Conservation (phyloP, 2,888 invertebrate species). For the Cryptocheilus praepositus region DNA sequence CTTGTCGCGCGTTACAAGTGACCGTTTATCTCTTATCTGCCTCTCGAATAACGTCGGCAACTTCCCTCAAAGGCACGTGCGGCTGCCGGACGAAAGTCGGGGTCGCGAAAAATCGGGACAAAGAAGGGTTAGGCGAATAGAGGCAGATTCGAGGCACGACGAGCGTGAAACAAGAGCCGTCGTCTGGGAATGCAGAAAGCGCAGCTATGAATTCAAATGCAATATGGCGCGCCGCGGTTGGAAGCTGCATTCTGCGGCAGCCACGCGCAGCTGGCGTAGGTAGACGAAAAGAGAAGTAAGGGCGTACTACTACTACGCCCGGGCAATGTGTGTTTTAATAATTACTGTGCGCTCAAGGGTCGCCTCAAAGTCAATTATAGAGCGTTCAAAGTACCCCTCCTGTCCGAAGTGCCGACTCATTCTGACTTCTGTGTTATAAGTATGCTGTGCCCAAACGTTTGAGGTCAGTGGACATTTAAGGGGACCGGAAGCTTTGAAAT, state of each 20-base stretch:
- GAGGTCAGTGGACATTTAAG: too few species aligned
- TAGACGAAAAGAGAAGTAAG: neutral
- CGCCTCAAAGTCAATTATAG: too few species aligned
- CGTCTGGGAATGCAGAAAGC: conserved; percentile 68
- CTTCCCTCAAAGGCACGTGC: neutral
- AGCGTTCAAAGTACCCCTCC: too few species aligned
- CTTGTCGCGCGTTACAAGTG: too few species aligned
- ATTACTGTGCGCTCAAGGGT: neutral
- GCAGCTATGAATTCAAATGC: conserved; percentile 63
- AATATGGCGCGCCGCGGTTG: conserved; percentile 44
- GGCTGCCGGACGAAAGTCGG: neutral
- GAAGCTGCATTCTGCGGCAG: conserved; percentile 29
- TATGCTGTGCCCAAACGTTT: too few species aligned
- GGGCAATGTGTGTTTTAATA: neutral
- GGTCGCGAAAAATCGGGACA: conserved; percentile 1
- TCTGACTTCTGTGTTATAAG: too few species aligned
- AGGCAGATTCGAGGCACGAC: conserved; percentile 49
- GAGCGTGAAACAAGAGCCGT: conserved; percentile 55
- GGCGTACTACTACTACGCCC: neutral
- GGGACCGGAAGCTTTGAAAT: too few species aligned
- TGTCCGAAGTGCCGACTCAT: too few species aligned
- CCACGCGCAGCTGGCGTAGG: conserved; percentile 21
- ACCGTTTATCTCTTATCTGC: too few species aligned
- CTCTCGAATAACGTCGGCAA: neutral
- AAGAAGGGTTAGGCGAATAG: conserved; percentile 38